phyloP scores from a whole-genome alignment of 2,888 invertebrate species.

The Ametastegia equiseti region DNA sequence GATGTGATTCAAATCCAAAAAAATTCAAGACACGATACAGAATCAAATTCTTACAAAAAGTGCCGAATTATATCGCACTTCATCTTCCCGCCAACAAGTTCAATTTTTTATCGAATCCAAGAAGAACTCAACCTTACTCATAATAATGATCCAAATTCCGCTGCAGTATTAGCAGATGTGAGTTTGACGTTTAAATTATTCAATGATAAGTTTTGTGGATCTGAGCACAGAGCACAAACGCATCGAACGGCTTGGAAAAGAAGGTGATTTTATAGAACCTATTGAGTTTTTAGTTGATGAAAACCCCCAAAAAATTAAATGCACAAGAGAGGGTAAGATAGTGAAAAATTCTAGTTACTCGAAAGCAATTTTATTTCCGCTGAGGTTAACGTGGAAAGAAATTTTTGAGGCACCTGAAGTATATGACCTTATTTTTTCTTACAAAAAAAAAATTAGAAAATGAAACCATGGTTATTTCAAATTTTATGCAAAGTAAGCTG shows the following conservation, averaged over 20 bases:
- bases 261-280: slow-evolving; percentile 10
- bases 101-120: slow-evolving; percentile 15
- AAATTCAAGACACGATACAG: not conserved
- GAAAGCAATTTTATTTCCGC: slow-evolving; percentile 30
- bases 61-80: slow-evolving; percentile 34
- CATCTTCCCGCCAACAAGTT: slow-evolving; percentile 34
- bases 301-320: not conserved
- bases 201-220: not conserved
- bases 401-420: slow-evolving; percentile 43
- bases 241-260: not conserved
- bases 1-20: not conserved
- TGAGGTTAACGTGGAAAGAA: slow-evolving; percentile 47
- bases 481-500: slow-evolving; percentile 51
- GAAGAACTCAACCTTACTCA: slow-evolving; percentile 20
- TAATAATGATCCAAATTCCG: not conserved
- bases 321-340: not conserved
- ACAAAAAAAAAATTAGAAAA: slow-evolving; percentile 37
- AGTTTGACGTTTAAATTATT: slow-evolving; percentile 39
- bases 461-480: slow-evolving; percentile 46
- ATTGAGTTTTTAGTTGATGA: slow-evolving; percentile 17
- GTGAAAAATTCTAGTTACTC: slow-evolving; percentile 11
- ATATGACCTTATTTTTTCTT: slow-evolving; percentile 36
- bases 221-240: slow-evolving; percentile 44
- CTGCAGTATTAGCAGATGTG: not conserved
- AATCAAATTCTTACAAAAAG: slow-evolving; percentile 3